Evolutionary conservation across 2,113 vertebrate species (phyloP), one percentile per base, ranked within the genome.

Genomic region (Cebidichthys violaceus): DNA sequence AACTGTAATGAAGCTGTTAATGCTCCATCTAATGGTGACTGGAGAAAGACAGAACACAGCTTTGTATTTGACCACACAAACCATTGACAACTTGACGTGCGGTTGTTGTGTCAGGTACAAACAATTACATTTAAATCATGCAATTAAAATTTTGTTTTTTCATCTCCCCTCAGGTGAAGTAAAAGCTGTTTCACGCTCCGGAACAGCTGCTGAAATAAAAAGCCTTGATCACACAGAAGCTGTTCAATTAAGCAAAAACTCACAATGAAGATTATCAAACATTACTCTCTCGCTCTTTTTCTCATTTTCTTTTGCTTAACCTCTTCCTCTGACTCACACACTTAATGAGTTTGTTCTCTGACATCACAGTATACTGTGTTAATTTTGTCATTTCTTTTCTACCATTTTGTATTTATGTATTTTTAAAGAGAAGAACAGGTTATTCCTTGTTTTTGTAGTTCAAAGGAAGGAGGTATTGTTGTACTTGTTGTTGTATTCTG

Each of bases 141-240:
- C 61, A 9, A 71, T 75, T 50, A 50, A 17, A 50, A 66, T 64
- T 6, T 3, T 11, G n/a, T 67, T 18, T 50, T 67, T 57, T 75
- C 45, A 55, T 15, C n/a, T 57, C n/a, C 62, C 37, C 43, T 77
- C 37, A 57, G 52, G 62, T 67, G 75, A 67, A 55, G 10, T n/a
- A 43, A 67, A 67, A 67, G 55, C 41, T 20, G 55, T 3, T 78
- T 70, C 29, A 60, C 4, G 29, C 22, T 70, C 17, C 41, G 10
- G 52, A 67, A 45, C 64, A 43, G 37, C 65, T 45, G 64, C 65
- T 54, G 45, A 37, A 75, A 54, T 54, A 20, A 17, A 52, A 75
- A 27, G 57, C 71, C 3, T 8, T 74, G 13, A 60, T 61, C 60
- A 29, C 9, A 61, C 31, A 29, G 45, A 54, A 39, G 43, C 45